phyloP scores from a whole-genome alignment of 2,888 invertebrate genomes.

The Eucriotettix oculatus region DNA sequence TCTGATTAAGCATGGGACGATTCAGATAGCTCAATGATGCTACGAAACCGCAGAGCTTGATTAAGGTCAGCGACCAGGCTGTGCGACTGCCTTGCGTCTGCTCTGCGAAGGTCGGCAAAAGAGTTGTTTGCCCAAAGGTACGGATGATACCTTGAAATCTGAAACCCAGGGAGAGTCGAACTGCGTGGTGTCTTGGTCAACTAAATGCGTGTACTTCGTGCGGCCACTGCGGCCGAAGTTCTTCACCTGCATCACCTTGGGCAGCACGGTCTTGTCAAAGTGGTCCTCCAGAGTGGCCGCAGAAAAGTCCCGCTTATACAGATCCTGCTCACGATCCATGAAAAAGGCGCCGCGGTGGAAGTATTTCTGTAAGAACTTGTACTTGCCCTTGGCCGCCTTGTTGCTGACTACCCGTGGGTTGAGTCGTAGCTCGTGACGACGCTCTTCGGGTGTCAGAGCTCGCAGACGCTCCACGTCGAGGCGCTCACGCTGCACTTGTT shows the following conservation, averaged over 20 bases:
- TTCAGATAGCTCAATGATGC: too few species aligned
- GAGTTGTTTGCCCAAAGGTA: too few species aligned
- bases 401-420: constrained; percentile 91
- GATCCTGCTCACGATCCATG: constrained; percentile 79
- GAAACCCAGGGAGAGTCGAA: constrained; percentile 95
- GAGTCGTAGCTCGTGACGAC: constrained; percentile 67
- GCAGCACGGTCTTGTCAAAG: constrained; percentile 95
- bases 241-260: constrained; percentile 97
- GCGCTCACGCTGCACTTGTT: constrained; percentile 71
- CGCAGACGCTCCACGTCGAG: constrained; percentile 77
- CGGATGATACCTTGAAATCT: constrained; percentile 28
- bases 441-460: constrained; percentile 90
- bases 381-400: constrained; percentile 90
- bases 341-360: constrained; percentile 99
- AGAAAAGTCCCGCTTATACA: constrained; percentile 84
- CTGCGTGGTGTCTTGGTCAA: constrained; percentile 96
- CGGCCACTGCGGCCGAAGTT: constrained; percentile 97
- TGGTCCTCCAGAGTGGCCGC: constrained; percentile 95
- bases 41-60: too few species aligned
- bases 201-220: constrained; percentile 96
- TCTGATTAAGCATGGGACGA: too few species aligned
- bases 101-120: too few species aligned
- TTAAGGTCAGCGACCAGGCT: too few species aligned
- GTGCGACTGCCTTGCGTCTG: too few species aligned
- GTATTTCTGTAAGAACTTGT: constrained; percentile 98